Evolutionary conservation across 2,113 vertebrate genomes (phyloP), one percentile per base, ranked within the genome.

Genomic region (Trematocara zebra): DNA sequence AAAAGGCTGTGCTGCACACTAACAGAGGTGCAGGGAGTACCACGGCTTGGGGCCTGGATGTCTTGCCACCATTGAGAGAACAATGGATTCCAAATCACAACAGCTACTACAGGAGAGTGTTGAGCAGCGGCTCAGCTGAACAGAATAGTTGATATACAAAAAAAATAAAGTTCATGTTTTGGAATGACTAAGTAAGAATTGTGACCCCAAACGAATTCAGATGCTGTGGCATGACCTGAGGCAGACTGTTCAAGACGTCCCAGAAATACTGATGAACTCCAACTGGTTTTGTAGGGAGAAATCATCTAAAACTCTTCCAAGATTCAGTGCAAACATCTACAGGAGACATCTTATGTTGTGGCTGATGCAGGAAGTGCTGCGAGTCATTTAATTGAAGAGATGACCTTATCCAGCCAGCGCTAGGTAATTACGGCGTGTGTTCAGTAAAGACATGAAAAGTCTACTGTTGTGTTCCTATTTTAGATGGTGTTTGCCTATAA

Each of bases 261-360:
- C 44, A 33, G 72, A 76, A 51, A 76, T 76, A 76, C 28, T n/a
- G 44, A 76, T 76, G 72, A 51, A 51, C 72, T 51, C 15, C 3
- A 76, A 51, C 72, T 64, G 31, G 26, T 76, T 76, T 51, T 76
- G 10, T 49, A 31, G 26, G 44, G 44, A 76, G 44, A 31, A 67
- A 51, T n/a, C 9, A 31, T 51, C 72, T 0, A 31, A n/a, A 49
- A 76, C 47, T 76, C 44, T 28, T 4, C 26, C 44, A 49, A 51
- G 72, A 7, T 51, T 49, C 28, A 51, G 44, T 5, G 26, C 44
- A 49, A 49, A 11, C 44, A 49, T n/a, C 26, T 51, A 51, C 72
- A 51, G 17, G 26, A 51, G 44, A 76, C 44, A 51, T 8, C 42
- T 51, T 51, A 51, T 12, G 23, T n/a, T 8, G 44, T 33, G 44